Evolutionary conservation across 2,113 vertebrate species (phyloP).

Genomic region (Platysternon megacephalum): DNA sequence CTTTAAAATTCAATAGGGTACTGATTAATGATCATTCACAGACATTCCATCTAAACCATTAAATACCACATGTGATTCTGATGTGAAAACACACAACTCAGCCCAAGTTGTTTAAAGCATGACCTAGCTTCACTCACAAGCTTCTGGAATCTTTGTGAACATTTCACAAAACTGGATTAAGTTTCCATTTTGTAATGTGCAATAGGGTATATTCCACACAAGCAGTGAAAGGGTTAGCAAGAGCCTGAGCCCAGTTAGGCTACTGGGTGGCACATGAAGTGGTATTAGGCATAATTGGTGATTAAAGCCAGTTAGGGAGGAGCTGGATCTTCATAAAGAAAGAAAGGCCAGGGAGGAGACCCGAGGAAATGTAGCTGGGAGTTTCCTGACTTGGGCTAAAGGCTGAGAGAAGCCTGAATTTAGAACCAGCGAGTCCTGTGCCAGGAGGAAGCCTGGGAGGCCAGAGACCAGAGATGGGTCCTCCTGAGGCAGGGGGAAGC

Average conservation of each 20-base stretch:
- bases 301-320: not conserved
- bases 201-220: not conserved
- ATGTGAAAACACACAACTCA: conserved; percentile 17
- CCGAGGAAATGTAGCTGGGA: not conserved
- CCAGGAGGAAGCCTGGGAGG: not conserved
- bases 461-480: too few relatives aligned
- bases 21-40: not conserved
- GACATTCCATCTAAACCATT: not conserved
- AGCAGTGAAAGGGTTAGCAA: not conserved
- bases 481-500: not conserved
- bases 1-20: not conserved
- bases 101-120: not conserved
- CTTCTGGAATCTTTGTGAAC: not conserved
- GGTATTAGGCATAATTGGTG: not conserved
- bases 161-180: not conserved
- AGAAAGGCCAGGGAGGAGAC: not conserved
- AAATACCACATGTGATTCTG: not conserved
- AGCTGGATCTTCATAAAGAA: not conserved
- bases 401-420: not conserved
- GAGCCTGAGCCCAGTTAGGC: not conserved
- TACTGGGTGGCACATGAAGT: not conserved
- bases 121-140: not conserved
- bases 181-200: not conserved
- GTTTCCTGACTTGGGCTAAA: not conserved
- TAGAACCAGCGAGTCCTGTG: not conserved